Evolutionary conservation across 2,797 vertebrate species (phyloP), one percentile per base, ranked within the genome.

Genomic region (Macropus fuliginosus): DNA sequence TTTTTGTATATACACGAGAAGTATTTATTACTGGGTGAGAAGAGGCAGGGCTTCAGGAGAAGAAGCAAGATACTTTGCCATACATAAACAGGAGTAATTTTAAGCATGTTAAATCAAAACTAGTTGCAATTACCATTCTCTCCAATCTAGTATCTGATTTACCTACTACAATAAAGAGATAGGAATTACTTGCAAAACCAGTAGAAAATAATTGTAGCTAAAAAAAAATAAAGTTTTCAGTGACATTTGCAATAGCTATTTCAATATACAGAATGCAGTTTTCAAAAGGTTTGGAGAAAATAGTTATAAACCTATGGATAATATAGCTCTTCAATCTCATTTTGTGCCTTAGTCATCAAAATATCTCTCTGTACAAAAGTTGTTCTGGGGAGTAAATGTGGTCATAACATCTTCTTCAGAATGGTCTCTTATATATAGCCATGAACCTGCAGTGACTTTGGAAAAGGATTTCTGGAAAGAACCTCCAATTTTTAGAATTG

Each of bases 1-100:
- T 98, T 81, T 81, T 97, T 98, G 97, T 96, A 96, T 92, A 97
- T 96, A 97, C 92, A 94, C 54, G 90, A 96, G 92, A 94, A 95
- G 93, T 95, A 94, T 95, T 95, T 96, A 0, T 62, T 56, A 95
- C 95, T 93, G 93, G 96, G 91, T 92, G 95, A 94, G 92, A 89
- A 92, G 97, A 94, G 92, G 94, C 54, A n/a, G 87, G 97, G 91
- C 95, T 92, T 92, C 54, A 91, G 95, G 96, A 94, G 95, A 96
- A 98, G 98, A 4, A 52, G 97, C 98, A 97, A 98, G 96, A 97
- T 96, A 96, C 97, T 97, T 96, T 94, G 96, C 97, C 66, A 92
- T 92, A 97, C 95, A 97, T 24, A 74, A 91, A 97, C 96, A 96
- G 91, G 91, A 96, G 95, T 40, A 81, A 94, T 90, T 96, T 93